phyloP scores from a whole-genome alignment of 2,888 invertebrate species.

The Pyrocoelia pectoralis region DNA sequence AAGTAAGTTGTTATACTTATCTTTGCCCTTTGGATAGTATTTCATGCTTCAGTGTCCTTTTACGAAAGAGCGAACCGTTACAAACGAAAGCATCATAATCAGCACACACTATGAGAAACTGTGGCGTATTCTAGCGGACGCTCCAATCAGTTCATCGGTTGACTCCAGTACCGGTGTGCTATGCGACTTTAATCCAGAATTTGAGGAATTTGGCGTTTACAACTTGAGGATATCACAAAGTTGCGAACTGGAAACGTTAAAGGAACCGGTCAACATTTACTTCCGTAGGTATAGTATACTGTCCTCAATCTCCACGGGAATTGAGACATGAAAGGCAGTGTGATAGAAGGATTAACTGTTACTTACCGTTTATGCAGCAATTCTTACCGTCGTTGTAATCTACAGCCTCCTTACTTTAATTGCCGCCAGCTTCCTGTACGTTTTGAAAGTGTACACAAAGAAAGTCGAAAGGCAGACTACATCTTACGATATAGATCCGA shows the following conservation, averaged over 20 bases:
- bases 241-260: conserved; percentile 56
- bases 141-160: conserved; percentile 21
- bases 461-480: conserved; percentile 18
- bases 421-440: conserved; percentile 16
- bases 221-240: conserved; percentile 68
- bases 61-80: conserved; percentile 22
- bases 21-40: no score
- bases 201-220: conserved; percentile 80
- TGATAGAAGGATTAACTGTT: neutral
- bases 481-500: conserved; percentile 6
- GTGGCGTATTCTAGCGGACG: conserved; percentile 33
- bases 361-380: conserved; percentile 52
- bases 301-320: neutral
- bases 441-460: conserved; percentile 15
- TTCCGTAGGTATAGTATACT: conserved; percentile 65
- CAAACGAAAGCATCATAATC: conserved; percentile 16
- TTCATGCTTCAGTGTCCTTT: conserved; percentile 43
- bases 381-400: conserved; percentile 57
- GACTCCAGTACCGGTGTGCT: conserved; percentile 56
- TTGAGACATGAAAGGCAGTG: conserved; percentile 14
- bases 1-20: conserved; percentile 62
- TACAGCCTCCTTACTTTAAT: conserved; percentile 49
- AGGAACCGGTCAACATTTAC: conserved; percentile 75
- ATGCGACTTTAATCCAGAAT: conserved; percentile 66
- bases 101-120: conserved; percentile 30